Evolutionary conservation across 2,888 invertebrate species (phyloP).

Genomic region (Onchidella celtica): DNA sequence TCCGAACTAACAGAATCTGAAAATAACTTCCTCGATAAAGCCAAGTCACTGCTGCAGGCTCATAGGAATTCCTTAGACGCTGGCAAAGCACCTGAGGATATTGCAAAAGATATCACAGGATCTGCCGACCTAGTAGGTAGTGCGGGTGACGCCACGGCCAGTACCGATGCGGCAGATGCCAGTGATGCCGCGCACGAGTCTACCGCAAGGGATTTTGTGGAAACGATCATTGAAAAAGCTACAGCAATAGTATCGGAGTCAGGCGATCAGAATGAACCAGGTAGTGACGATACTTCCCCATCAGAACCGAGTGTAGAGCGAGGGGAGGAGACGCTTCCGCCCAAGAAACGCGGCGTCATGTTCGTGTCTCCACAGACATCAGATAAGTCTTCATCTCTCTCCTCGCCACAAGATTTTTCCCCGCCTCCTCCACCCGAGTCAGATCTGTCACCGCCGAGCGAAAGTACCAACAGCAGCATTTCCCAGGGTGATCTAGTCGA

Average conservation of each 20-base stretch:
- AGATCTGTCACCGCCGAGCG: constrained; percentile 12
- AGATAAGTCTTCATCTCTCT: constrained; percentile 11
- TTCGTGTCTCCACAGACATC: constrained; percentile 49
- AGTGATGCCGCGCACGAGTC: constrained; percentile 21
- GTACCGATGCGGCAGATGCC: background rate
- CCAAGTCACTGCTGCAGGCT: constrained; percentile 29
- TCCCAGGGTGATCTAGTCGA: constrained; percentile 31
- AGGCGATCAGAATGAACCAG: background rate
- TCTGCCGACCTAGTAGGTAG: background rate
- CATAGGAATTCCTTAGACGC: constrained; percentile 41
- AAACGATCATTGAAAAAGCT: constrained; percentile 41
- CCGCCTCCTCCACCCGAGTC: constrained; percentile 28
- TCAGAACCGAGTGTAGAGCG: constrained; percentile 40
- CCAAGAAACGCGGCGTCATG: constrained; percentile 41
- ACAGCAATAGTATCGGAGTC: constrained; percentile 29
- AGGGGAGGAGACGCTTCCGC: constrained; percentile 50
- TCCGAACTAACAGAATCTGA: background rate
- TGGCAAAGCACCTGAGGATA: background rate
- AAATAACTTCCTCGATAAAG: constrained; percentile 30
- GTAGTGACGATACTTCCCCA: constrained; percentile 1
- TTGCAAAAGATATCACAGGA: background rate
- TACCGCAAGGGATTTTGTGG: constrained; percentile 35
- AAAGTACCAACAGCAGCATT: constrained; percentile 34
- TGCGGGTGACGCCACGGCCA: background rate
- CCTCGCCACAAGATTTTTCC: constrained; percentile 10